Evolutionary conservation across 2,797 vertebrate species (phyloP).

Genomic region (Acanthurus lineatus): DNA sequence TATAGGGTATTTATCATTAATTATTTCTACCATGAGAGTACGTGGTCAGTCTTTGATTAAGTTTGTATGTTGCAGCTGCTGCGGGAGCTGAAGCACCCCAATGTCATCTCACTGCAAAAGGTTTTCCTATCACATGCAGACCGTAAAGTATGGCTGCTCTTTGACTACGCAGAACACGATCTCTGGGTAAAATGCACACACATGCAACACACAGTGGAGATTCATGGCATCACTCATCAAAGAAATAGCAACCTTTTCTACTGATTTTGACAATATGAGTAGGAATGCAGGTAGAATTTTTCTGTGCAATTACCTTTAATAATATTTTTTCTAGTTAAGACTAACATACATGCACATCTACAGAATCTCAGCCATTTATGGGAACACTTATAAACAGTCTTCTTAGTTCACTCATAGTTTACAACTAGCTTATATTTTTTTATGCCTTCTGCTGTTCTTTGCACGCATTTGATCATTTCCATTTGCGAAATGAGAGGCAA

Average conservation of each 20-base stretch:
- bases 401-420: not conserved
- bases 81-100: constrained; percentile 98
- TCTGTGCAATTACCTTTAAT: not conserved
- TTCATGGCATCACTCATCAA: constrained; percentile 20
- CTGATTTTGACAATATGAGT: not conserved
- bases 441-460: not conserved
- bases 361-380: constrained; percentile 8
- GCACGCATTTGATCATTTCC: not conserved
- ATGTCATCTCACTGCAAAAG: constrained; percentile 99
- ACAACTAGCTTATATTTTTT: constrained; percentile 1
- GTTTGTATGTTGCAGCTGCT: constrained; percentile 92
- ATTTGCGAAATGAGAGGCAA: not conserved
- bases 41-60: constrained; percentile 26
- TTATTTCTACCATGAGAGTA: constrained; percentile 18
- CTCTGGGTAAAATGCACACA: constrained; percentile 92
- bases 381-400: not conserved
- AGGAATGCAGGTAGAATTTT: not conserved
- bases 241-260: not conserved
- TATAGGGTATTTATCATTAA: not conserved
- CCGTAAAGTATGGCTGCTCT: constrained; percentile 99
- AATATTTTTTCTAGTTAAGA: not conserved
- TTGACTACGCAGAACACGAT: constrained; percentile 99
- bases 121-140: constrained; percentile 99
- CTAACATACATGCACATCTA: not conserved
- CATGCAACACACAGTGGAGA: constrained; percentile 4